Percentiles rank a stretch among this genome's conserved stretches.
Evolutionary conservation across 2,888 invertebrate species (phyloP).

Genomic region (Drosophila meridiana): DNA sequence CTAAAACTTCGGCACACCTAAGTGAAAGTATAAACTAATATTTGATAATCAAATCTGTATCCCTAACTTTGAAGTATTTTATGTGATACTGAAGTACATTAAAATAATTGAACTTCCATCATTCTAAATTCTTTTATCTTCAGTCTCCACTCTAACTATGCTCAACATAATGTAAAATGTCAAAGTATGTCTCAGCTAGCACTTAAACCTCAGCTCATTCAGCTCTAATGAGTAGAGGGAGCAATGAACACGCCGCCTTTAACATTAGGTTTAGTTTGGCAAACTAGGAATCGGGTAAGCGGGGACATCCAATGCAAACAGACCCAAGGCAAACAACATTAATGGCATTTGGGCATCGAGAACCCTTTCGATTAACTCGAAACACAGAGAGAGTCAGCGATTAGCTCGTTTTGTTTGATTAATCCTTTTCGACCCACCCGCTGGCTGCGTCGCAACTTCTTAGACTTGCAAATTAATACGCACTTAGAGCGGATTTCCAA

Average conservation of each 20-base stretch:
- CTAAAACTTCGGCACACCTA: too few relatives aligned
- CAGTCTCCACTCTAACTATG: background rate
- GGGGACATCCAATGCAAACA: constrained; percentile 5
- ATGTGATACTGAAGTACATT: background rate
- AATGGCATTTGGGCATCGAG: constrained; percentile 41
- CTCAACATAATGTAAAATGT: too few relatives aligned
- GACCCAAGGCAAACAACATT: constrained; percentile 45
- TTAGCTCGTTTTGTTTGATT: constrained; percentile 77
- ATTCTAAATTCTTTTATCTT: background rate
- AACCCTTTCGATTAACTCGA: constrained; percentile 56
- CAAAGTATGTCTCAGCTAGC: background rate
- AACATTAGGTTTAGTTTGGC: constrained; percentile 36
- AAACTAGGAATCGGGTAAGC: constrained; percentile 9
- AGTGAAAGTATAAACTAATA: too few relatives aligned
- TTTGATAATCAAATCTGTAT: too few relatives aligned
- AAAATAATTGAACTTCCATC: background rate
- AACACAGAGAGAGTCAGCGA: constrained; percentile 32
- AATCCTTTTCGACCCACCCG: constrained; percentile 53
- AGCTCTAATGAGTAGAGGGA: constrained; percentile 35
- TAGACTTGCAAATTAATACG: constrained; percentile 79
- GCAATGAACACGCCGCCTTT: constrained; percentile 20
- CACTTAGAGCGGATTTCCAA: constrained; percentile 72
- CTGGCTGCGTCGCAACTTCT: constrained; percentile 55
- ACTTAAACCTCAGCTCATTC: constrained; percentile 9
- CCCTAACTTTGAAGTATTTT: background rate